A percentile compares a stretch with the other conserved stretches of the same genome.
phyloP scores from a whole-genome alignment of 2,797 vertebrate genomes.

The Decapterus maruadsi region DNA sequence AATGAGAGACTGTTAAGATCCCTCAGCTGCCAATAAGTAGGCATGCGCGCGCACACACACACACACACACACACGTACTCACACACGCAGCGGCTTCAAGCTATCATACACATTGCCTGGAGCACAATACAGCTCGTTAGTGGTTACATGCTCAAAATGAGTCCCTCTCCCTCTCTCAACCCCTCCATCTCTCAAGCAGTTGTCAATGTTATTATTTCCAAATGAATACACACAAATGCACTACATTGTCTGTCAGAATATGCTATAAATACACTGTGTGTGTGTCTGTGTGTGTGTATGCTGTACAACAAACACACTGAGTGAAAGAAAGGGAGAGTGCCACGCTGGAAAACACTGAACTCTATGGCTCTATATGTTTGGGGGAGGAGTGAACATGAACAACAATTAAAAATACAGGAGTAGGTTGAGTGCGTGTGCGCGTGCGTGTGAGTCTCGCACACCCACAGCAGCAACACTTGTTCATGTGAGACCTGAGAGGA shows the following conservation, averaged over 20 bases:
- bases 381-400: slow-evolving; percentile 61
- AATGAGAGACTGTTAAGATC: slow-evolving; percentile 70
- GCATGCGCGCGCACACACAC: slow-evolving; percentile 27
- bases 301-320: slow-evolving; percentile 54
- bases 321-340: slow-evolving; percentile 41
- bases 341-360: slow-evolving; percentile 42
- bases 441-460: slow-evolving; percentile 55
- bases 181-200: slow-evolving; percentile 77
- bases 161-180: slow-evolving; percentile 72
- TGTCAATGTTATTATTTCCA: slow-evolving; percentile 84
- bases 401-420: slow-evolving; percentile 78
- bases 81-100: slow-evolving; percentile 68
- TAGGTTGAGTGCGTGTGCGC: slow-evolving; percentile 25
- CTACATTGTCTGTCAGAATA: slow-evolving; percentile 69
- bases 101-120: slow-evolving; percentile 79
- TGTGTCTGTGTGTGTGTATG: neutral
- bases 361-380: slow-evolving; percentile 56
- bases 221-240: slow-evolving; percentile 79
- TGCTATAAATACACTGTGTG: slow-evolving; percentile 72
- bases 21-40: slow-evolving; percentile 77
- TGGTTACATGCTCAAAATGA: slow-evolving; percentile 77
- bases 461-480: slow-evolving; percentile 49
- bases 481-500: slow-evolving; percentile 69
- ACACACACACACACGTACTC: slow-evolving; percentile 39
- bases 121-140: slow-evolving; percentile 85